Base-by-base conservation (phyloP, 2,888 invertebrate species). In the Drosophila neonasuta region DNA sequence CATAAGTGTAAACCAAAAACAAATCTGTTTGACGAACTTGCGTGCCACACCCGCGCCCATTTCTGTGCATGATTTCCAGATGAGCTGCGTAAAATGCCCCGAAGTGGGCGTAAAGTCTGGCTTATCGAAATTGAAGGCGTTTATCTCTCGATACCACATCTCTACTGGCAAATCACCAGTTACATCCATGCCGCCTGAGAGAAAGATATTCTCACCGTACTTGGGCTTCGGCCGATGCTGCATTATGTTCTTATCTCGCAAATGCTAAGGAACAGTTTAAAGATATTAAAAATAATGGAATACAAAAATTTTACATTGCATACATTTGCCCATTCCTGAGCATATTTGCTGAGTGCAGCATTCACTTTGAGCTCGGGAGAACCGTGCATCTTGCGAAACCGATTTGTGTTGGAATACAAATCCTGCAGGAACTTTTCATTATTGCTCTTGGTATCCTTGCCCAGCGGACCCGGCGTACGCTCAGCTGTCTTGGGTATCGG, bases 161-260 rank as follows among this genome's bases (percentile, higher is more conserved):
- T 88, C 84, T 9, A 88, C 89, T 0, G 88, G 87, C 29, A 80
- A 30, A 9, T 88, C 87, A 0, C 87, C 84, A 1, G 84, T 64
- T 0, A 85, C 84, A 2, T 96, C 93, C 32, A 94, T 94, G 52
- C 95, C 95, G 92, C 94, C 95, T 74, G 94, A 93, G 77, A 94
- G 94, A 89, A 94, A 97, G 69, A 97, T 94, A 88, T 97, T 97
- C 89, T 97, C 97, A 0, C 97, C 97, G 80, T 96, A 96, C 36
- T 94, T 94, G 59, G 94, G 94, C 78, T 95, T 94, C 9, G 94
- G 93, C 50, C 96, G 93, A 87, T 97, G 96, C 70, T 95, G 93
- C 80, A 96, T 91, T 71, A 91, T 91, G 30, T 95, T 94, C 77
- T 92, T 72, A 41, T 79, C 76, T 0, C 88, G 81, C 13, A 90